These are phyloP conservation scores for Eledone cirrhosa DNA, from an alignment of 2,888 invertebrate genomes.

Conservation along the genomic window DNA sequence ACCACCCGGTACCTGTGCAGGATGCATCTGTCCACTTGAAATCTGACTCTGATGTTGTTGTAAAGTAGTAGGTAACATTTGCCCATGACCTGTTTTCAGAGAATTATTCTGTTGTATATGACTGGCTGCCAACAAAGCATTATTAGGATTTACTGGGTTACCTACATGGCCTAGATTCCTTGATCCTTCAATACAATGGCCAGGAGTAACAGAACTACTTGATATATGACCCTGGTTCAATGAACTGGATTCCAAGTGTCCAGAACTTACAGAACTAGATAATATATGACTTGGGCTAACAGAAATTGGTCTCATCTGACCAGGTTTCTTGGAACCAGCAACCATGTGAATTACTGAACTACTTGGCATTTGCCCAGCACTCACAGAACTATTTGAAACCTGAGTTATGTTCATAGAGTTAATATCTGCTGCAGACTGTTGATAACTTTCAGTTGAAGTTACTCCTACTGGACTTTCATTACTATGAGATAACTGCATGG, in stretches of 20 bases:
- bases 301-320: constrained; percentile 17
- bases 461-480: too few species aligned
- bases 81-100: too few species aligned
- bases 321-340: not conserved
- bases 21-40: not conserved
- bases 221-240: not conserved
- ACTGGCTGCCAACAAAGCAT: too few species aligned
- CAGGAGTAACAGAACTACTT: not conserved
- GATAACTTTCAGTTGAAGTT: too few species aligned
- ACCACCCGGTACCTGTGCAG: not conserved
- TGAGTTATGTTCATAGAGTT: constrained; percentile 16
- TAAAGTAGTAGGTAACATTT: too few species aligned
- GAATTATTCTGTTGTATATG: too few species aligned
- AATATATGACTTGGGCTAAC: constrained; percentile 1
- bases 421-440: not conserved
- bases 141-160: too few species aligned
- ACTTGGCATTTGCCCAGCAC: constrained; percentile 4
- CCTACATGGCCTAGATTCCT: not conserved
- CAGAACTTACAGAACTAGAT: constrained; percentile 14
- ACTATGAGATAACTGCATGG: too few species aligned
- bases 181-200: not conserved
- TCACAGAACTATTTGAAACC: constrained; percentile 24
- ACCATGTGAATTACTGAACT: not conserved
- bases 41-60: not conserved
- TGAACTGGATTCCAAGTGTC: constrained; percentile 12